These are phyloP conservation scores for Brachypodius melanocephalos DNA, from an alignment of 2,113 vertebrate species.

Conservation along the genomic window DNA sequence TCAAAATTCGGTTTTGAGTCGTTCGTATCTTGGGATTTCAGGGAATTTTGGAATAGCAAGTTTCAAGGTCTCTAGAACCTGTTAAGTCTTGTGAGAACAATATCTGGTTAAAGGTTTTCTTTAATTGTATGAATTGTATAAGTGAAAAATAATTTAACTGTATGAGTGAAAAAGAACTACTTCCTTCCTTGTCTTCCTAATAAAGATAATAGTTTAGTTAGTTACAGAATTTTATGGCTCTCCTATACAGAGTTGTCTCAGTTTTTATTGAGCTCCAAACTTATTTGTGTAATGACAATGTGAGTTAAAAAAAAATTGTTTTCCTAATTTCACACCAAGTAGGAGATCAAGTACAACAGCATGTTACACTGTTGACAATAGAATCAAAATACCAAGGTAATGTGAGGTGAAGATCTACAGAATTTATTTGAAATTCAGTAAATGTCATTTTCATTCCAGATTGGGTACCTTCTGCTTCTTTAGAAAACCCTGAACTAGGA, in stretches of 20 bases:
- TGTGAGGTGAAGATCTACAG: background rate
- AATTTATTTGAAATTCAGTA: background rate
- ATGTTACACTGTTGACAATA: conserved; percentile 20
- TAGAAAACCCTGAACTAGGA: conserved; percentile 17
- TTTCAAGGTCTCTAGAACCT: background rate
- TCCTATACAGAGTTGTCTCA: background rate
- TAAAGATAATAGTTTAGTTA: background rate
- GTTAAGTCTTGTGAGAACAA: background rate
- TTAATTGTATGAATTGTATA: background rate
- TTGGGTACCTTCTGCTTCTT: conserved; percentile 31
- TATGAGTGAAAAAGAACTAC: background rate
- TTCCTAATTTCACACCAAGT: conserved; percentile 44
- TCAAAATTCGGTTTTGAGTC: background rate
- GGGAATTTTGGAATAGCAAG: background rate
- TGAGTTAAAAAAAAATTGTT: background rate
- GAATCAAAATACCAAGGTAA: conserved; percentile 22
- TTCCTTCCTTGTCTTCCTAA: background rate
- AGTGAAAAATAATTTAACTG: background rate
- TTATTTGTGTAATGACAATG: background rate
- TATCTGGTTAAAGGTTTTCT: background rate
- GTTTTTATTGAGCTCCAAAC: background rate
- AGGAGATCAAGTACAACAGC: conserved; percentile 13
- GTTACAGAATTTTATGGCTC: background rate
- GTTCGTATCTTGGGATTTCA: background rate
- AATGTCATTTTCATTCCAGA: conserved; percentile 34